A percentile compares a stretch with the other conserved stretches of the same genome.
Evolutionary conservation across 2,888 invertebrate species (phyloP).

Genomic region (Deilephila porcellus): DNA sequence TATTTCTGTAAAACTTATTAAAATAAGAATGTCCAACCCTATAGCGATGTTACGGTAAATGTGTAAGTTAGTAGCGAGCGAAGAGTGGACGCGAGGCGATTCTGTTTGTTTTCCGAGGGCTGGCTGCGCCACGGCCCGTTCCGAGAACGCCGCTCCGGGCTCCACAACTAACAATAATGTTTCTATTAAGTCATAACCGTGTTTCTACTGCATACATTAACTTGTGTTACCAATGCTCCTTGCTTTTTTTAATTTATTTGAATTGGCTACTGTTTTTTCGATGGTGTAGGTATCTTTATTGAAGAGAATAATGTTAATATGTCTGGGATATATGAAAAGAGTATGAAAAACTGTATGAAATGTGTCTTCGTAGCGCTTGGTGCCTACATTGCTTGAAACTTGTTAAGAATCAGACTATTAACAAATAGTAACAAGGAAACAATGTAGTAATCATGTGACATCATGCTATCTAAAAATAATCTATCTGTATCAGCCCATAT

Average conservation of each 20-base stretch:
- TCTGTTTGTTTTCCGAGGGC: conserved; percentile 74
- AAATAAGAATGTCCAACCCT: conserved; percentile 56
- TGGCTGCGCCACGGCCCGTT: conserved; percentile 46
- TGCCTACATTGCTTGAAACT: not conserved
- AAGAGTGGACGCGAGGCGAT: conserved; percentile 73
- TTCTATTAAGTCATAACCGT: conserved; percentile 35
- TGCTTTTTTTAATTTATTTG: not conserved
- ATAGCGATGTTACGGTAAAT: conserved; percentile 63
- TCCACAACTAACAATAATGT: conserved; percentile 43
- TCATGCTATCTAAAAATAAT: too few relatives aligned
- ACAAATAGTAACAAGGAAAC: too few relatives aligned
- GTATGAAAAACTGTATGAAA: not conserved
- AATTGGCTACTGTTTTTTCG: not conserved
- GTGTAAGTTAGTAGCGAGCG: conserved; percentile 82
- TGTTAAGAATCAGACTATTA: too few relatives aligned
- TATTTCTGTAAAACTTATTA: not conserved
- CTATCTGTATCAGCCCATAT: too few relatives aligned
- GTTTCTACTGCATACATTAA: not conserved
- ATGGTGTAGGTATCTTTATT: not conserved
- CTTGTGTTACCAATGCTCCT: not conserved
- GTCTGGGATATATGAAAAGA: not conserved
- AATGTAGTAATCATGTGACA: too few relatives aligned
- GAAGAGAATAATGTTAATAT: too few relatives aligned
- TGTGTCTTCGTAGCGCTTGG: not conserved
- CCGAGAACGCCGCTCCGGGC: conserved; percentile 59